Base-by-base conservation (phyloP, 1,140 invertebrate genomes). In the Mactra quadrangularis region DNA sequence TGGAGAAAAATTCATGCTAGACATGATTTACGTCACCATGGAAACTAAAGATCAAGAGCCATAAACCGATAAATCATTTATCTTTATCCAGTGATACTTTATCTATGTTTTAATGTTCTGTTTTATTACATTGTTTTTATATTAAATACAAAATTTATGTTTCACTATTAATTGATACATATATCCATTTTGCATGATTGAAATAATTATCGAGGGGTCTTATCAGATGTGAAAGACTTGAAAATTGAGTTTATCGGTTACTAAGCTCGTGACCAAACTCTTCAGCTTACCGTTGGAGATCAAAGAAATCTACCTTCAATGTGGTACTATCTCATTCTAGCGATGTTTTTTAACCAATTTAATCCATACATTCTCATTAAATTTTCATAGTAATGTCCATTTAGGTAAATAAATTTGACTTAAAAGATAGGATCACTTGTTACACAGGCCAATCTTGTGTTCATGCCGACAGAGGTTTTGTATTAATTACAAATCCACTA, bases 371-470 rank as follows among this genome's bases (percentile, higher is more conserved):
- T 9, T 13, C 41, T 50, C 64, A 68, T 68, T 68, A 68, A 68
- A 68, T 50, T 68, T 68, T 47, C 64, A 68, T 68, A 38, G 27
- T 68, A 68, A 68, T 68, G 64, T 31, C 64, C 64, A 68, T 68
- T 68, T 68, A 68, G 64, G 25, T 38, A 47, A 68, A 68, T 68
- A 68, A 41, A 68, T 25, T 15, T 68, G 41, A 11, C 41, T 29
- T n/a, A 47, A 68, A 47, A 29, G 64, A 41, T 41, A 41, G 6
- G 38, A 41, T 41, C 15, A 15, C 38, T 41, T 41, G 38, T 15
- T 41, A 41, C 38, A 41, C 6, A 41, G 38, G 38, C 38, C 38
- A n/a, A 15, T 41, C 38, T 7, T 41, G 6, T 41, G 38, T 6
- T 6, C 15, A 41, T 41, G 15, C 38, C 15, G 38, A 41, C 38